A percentile compares a stretch with the other conserved stretches of the same genome.
Conservation (phyloP, 2,113 vertebrate genomes). For the Craseonycteris thonglongyai region DNA sequence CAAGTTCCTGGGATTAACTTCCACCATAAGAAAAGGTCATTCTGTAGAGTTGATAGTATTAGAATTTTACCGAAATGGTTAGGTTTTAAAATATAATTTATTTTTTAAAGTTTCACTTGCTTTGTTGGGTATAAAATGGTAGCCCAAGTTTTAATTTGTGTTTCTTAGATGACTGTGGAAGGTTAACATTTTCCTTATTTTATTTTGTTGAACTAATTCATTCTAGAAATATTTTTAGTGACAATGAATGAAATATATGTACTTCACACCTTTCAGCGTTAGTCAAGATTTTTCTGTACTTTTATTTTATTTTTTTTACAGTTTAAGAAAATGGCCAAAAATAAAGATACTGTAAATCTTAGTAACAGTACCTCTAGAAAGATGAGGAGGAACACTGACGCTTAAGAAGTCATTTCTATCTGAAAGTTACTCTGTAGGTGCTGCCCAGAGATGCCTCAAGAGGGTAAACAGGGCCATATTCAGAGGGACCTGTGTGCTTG, state of each 20-base stretch:
- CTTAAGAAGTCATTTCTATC: slow-evolving; percentile 9
- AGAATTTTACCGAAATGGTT: not conserved
- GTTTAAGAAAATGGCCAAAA: not conserved
- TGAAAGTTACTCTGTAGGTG: not conserved
- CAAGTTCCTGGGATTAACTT: not conserved
- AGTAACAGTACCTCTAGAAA: not conserved
- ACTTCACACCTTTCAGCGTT: not conserved
- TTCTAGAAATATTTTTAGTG: not conserved
- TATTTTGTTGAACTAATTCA: not conserved
- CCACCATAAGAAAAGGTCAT: not conserved
- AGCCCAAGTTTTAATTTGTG: not conserved
- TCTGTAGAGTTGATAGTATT: not conserved
- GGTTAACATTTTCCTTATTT: not conserved
- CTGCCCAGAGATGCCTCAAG: not conserved
- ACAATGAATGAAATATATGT: not conserved
- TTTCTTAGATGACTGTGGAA: not conserved
- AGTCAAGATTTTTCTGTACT: not conserved
- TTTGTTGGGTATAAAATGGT: not conserved
- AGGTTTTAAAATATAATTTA: not conserved
- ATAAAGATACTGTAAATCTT: not conserved
- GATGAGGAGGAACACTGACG: not conserved
- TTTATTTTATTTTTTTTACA: not conserved
- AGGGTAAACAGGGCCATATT: not conserved
- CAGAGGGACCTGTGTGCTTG: not conserved
- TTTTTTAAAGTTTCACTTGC: not conserved